Conservation (phyloP, 2,888 invertebrate genomes). For the Epinotia brunnichana region DNA sequence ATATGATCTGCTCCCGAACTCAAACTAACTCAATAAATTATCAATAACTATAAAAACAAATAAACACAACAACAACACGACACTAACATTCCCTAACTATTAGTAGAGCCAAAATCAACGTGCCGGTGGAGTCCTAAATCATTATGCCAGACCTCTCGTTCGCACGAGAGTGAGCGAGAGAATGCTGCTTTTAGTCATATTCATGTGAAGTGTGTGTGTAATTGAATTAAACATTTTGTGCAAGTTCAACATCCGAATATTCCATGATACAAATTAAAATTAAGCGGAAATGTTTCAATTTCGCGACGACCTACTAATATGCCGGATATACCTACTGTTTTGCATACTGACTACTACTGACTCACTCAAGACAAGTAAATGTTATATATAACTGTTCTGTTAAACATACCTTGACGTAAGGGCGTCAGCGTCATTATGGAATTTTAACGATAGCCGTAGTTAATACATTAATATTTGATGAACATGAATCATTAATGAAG, state of each 20-base stretch:
- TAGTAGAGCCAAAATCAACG: no score
- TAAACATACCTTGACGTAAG: constrained; percentile 1
- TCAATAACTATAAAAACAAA: no score
- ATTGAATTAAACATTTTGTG: not conserved
- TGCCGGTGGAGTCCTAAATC: no score
- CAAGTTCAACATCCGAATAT: not conserved
- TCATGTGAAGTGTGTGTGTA: no score
- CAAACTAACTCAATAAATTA: no score
- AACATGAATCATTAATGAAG: constrained; percentile 10
- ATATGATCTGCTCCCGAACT: no score
- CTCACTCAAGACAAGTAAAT: constrained; percentile 10
- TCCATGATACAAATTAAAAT: not conserved
- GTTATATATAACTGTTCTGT: not conserved
- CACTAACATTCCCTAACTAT: no score
- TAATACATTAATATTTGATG: constrained; percentile 19
- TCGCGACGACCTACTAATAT: constrained; percentile 9
- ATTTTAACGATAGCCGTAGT: constrained; percentile 17
- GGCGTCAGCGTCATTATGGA: not conserved
- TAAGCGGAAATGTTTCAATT: constrained; percentile 9
- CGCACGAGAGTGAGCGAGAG: not conserved
- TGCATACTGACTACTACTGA: constrained; percentile 25
- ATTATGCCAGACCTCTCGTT: no score
- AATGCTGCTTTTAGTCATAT: no score
- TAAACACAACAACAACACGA: no score
- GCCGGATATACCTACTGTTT: constrained; percentile 18